Evolutionary conservation across 2,888 invertebrate genomes (phyloP).

Genomic region (Tetranychus piercei): DNA sequence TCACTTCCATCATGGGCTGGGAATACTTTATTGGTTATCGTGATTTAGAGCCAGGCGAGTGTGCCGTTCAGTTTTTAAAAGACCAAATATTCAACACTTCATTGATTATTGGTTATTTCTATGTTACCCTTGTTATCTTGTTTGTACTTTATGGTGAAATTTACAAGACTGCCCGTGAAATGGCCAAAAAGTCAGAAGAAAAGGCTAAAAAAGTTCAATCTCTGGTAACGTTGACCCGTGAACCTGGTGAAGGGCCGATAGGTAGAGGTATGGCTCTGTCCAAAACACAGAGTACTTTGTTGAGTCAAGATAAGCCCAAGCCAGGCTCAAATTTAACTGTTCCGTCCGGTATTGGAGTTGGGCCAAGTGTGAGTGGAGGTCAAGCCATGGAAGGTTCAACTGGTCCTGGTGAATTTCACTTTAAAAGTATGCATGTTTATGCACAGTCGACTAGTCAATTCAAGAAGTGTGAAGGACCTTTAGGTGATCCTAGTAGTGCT

Average conservation of each 20-base stretch:
- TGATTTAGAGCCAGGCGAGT: conserved; percentile 66
- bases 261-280: conserved; percentile 49
- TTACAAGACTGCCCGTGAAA: conserved; percentile 86
- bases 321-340: neutral
- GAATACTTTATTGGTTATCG: conserved; percentile 87
- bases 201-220: conserved; percentile 89
- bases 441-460: neutral
- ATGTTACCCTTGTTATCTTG: conserved; percentile 86
- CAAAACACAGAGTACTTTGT: conserved; percentile 49
- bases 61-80: conserved; percentile 89
- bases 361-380: conserved; percentile 7
- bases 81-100: conserved; percentile 94
- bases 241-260: neutral
- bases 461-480: neutral
- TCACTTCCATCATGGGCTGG: conserved; percentile 97
- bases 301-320: conserved; percentile 52
- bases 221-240: conserved; percentile 44
- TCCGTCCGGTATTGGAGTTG: neutral
- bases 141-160: conserved; percentile 91
- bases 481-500: neutral
- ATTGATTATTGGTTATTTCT: conserved; percentile 87
- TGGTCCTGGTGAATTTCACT: conserved; percentile 27
- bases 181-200: conserved; percentile 90
- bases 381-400: conserved; percentile 7
- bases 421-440: neutral